Evolutionary conservation across 2,797 vertebrate genomes (phyloP).

Genomic region (Phrynocephalus forsythii): DNA sequence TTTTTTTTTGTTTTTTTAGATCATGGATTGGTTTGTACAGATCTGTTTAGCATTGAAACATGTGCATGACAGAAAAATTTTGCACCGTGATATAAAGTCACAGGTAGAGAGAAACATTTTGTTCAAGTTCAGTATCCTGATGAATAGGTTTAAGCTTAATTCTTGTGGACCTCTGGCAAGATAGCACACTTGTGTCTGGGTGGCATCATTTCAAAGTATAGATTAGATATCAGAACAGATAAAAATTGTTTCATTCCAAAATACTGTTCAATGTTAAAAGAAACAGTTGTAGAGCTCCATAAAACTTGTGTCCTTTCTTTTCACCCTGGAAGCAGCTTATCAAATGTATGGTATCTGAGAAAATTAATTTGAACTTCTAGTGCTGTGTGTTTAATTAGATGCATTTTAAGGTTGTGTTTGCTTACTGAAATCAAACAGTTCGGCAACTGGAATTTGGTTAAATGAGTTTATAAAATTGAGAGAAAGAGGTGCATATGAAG

Average conservation of each 20-base stretch:
- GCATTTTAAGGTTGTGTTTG: not conserved
- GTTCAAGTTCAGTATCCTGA: not conserved
- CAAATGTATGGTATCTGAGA: not conserved
- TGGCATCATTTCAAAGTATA: not conserved
- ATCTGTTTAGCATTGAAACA: conserved; percentile 97
- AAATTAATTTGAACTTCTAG: not conserved
- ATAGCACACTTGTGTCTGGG: not conserved
- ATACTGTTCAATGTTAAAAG: not conserved
- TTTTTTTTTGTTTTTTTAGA: conserved; percentile 76
- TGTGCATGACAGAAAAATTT: conserved; percentile 96
- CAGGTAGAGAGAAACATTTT: conserved; percentile 81
- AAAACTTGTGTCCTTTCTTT: not conserved
- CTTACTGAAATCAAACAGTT: not conserved
- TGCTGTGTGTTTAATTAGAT: not conserved
- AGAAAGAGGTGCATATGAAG: not conserved
- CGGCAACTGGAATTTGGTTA: not conserved
- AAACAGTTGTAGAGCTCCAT: not conserved
- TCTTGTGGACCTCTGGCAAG: not conserved
- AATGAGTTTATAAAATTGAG: not conserved
- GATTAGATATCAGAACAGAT: not conserved
- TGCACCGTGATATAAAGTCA: conserved; percentile 98
- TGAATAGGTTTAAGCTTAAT: not conserved
- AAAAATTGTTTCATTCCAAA: not conserved
- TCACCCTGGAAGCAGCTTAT: not conserved
- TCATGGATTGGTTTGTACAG: conserved; percentile 98